These are phyloP conservation scores for Pangasius mekongensis DNA, from an alignment of 2,797 vertebrate genomes.

Conservation along the genomic window DNA sequence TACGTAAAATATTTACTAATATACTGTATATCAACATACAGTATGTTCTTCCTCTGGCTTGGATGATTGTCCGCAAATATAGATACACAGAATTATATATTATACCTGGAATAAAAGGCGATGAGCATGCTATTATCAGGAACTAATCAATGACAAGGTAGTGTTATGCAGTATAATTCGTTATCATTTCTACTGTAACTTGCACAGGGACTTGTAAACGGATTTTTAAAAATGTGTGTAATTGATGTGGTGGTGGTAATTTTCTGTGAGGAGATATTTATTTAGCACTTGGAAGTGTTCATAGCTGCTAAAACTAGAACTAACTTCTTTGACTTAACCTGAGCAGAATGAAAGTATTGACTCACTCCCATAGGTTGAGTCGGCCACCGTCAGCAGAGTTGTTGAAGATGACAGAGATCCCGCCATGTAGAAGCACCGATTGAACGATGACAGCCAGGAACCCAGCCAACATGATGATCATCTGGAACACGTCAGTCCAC, in stretches of 20 bases:
- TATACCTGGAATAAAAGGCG: background rate
- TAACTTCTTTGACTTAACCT: background rate
- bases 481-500: constrained; percentile 97
- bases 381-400: constrained; percentile 85
- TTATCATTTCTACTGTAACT: background rate
- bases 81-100: background rate
- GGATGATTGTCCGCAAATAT: background rate
- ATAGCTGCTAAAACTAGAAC: background rate
- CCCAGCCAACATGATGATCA: constrained; percentile 90
- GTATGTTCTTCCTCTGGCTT: background rate
- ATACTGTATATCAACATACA: background rate
- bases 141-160: background rate
- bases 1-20: background rate
- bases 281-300: background rate
- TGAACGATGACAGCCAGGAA: constrained; percentile 87
- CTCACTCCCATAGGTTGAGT: constrained; percentile 93
- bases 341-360: constrained; percentile 45
- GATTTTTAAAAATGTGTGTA: background rate
- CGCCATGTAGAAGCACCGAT: constrained; percentile 79
- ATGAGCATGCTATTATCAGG: background rate
- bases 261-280: background rate
- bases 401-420: constrained; percentile 78
- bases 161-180: background rate
- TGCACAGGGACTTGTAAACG: background rate
- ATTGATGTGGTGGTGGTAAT: background rate